Base-by-base conservation (phyloP, 92 coral and sea anemone genomes). In the Zoanthus sociatus region DNA sequence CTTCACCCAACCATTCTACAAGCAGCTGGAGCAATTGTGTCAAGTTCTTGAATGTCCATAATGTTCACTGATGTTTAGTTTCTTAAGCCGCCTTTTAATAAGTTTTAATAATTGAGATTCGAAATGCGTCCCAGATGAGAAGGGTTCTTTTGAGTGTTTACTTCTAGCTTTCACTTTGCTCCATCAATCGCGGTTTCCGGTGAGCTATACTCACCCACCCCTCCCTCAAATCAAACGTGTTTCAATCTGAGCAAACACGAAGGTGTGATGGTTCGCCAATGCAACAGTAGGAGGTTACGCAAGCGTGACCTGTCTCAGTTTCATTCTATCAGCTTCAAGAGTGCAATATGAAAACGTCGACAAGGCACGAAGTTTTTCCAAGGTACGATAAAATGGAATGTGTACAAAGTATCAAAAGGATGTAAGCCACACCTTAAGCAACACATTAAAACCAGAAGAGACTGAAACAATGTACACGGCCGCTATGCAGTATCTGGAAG, bases 171-270 rank as follows among this genome's bases (percentile, higher is more conserved):
- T 3, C 4, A 10, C 58, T 53, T 53, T 53, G 58, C 58, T 53
- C 9, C 7, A 53, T 53, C 58, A 5, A 53, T 53, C 2, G 0
- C 26, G 26, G 26, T 26, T 26, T 26, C 26, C 26, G 58, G 58
- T 53, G 58, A 53, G 58, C 58, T 2, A 26, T 26, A 53, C 58
- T 53, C 58, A 53, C 58, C 58, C 58, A 3, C 58, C 58, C 58
- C 58, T 53, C 58, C 58, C 7, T 53, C 0, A 31, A 15, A n/a
- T 71, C 76, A 71, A 71, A 71, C 76, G 37, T 7, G 76, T 71
- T 71, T 71, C 76, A 71, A 71, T 21, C 30, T 71, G 76, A 71
- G 76, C 76, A 71, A 71, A 71, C 76, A 71, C 53, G 37, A 71
- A 71, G 48, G 76, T n/a, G 76, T 53, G 48, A 32, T 71, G 76